phyloP scores from a whole-genome alignment of 2,113 vertebrate species.

The Axis porcinus region DNA sequence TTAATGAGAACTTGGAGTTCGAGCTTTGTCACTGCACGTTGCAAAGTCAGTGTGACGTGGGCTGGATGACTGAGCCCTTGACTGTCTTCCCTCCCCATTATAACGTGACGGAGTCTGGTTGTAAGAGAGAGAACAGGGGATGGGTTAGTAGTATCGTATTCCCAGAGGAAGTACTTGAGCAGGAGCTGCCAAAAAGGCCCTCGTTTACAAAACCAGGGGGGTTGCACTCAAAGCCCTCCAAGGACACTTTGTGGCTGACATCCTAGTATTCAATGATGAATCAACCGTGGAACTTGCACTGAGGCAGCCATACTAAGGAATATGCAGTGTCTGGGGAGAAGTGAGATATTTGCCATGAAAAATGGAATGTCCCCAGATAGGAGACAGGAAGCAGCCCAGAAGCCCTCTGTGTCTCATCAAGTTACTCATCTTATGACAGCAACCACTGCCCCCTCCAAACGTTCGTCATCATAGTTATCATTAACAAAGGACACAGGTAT shows the following conservation, averaged over 20 bases:
- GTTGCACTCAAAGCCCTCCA: neutral
- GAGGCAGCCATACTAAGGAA: neutral
- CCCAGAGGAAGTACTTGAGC: neutral
- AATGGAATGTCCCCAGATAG: neutral
- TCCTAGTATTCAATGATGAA: neutral
- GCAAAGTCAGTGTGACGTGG: neutral
- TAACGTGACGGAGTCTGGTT: neutral
- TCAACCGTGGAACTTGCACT: neutral
- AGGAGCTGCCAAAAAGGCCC: neutral
- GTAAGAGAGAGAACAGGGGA: neutral
- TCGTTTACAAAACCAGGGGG: neutral
- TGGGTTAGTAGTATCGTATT: neutral
- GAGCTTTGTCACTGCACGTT: neutral
- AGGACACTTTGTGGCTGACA: neutral
- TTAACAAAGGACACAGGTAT: neutral
- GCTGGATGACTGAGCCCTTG: neutral
- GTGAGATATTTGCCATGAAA: neutral
- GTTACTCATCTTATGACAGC: neutral
- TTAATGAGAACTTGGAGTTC: neutral
- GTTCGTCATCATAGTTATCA: neutral
- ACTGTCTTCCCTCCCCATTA: neutral
- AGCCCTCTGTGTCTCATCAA: neutral
- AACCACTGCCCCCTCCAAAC: neutral
- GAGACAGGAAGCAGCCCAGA: neutral
- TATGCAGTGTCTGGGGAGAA: neutral